These are phyloP conservation scores for Aegithalos caudatus DNA, from an alignment of 2,113 vertebrate genomes.

Conservation along the genomic window DNA sequence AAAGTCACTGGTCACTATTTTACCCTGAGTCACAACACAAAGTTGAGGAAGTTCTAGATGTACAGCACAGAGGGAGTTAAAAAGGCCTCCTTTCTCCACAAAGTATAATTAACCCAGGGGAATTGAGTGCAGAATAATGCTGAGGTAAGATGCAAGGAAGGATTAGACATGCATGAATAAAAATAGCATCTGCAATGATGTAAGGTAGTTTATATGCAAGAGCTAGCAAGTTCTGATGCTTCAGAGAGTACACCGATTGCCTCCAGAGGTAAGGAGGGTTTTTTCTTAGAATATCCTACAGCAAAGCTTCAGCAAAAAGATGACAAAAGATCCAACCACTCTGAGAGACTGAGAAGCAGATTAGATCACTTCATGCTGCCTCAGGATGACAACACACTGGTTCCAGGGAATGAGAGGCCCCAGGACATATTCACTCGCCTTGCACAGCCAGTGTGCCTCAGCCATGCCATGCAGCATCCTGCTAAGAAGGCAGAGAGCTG, in stretches of 20 bases:
- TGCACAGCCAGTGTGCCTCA: fast-evolving
- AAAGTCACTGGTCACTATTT: background rate
- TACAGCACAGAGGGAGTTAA: background rate
- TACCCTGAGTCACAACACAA: background rate
- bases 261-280: slow-evolving; percentile 2
- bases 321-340: background rate
- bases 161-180: slow-evolving; percentile 51
- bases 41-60: background rate
- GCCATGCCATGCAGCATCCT: background rate
- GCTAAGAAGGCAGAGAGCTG: background rate
- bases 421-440: background rate
- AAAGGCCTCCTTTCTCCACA: background rate
- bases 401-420: background rate
- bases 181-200: slow-evolving; percentile 44
- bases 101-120: background rate
- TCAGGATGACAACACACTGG: background rate
- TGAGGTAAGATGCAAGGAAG: slow-evolving; percentile 46
- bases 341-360: background rate
- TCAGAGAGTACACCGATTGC: background rate
- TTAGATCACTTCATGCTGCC: background rate
- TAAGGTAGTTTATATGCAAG: slow-evolving; percentile 41
- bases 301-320: background rate
- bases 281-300: background rate
- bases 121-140: slow-evolving; percentile 20
- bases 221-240: slow-evolving; percentile 27